These are phyloP conservation scores for Aphelenchoides bicaudatus DNA, from an alignment of 2,888 invertebrate species.

Conservation along the genomic window DNA sequence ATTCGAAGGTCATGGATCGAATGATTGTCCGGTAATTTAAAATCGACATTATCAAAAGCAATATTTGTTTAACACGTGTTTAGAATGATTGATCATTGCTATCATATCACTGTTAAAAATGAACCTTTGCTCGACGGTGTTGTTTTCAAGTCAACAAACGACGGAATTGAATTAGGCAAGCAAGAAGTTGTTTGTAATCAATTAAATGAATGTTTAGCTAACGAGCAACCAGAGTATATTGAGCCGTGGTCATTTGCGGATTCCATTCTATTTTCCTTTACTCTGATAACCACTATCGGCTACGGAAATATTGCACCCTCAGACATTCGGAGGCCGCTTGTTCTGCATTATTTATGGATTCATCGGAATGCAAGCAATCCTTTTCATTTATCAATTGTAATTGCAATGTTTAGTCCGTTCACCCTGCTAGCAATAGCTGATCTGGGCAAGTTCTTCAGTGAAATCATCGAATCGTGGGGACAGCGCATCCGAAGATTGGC, in stretches of 20 bases:
- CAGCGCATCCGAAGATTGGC: slow-evolving; percentile 22
- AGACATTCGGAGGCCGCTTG: slow-evolving; percentile 50
- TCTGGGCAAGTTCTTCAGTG: slow-evolving; percentile 57
- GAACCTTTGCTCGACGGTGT: slow-evolving; percentile 22
- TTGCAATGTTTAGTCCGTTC: too few relatives aligned
- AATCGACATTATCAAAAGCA: too few relatives aligned
- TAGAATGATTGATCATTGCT: slow-evolving; percentile 43
- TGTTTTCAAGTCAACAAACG: slow-evolving; percentile 24
- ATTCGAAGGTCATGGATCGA: slow-evolving; percentile 31
- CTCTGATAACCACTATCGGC: slow-evolving; percentile 59
- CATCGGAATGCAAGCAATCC: too few relatives aligned
- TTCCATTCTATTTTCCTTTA: slow-evolving; percentile 53
- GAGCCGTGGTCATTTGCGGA: slow-evolving; percentile 54
- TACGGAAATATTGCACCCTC: too few relatives aligned
- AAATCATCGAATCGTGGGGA: slow-evolving; percentile 43
- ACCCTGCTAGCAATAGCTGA: slow-evolving; percentile 58
- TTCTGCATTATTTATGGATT: slow-evolving; percentile 57
- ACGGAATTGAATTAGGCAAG: slow-evolving; percentile 26
- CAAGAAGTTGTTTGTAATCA: too few relatives aligned
- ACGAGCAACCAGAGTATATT: slow-evolving; percentile 14
- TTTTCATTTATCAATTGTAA: too few relatives aligned
- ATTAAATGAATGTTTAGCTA: slow-evolving; percentile 19
- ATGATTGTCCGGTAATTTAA: too few relatives aligned
- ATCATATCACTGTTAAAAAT: slow-evolving; percentile 31
- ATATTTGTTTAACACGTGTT: too few relatives aligned